A percentile compares a stretch with the other conserved stretches of the same genome.
Evolutionary conservation across 2,888 invertebrate genomes (phyloP).

Genomic region (Cataglyphis altisquamis): DNA sequence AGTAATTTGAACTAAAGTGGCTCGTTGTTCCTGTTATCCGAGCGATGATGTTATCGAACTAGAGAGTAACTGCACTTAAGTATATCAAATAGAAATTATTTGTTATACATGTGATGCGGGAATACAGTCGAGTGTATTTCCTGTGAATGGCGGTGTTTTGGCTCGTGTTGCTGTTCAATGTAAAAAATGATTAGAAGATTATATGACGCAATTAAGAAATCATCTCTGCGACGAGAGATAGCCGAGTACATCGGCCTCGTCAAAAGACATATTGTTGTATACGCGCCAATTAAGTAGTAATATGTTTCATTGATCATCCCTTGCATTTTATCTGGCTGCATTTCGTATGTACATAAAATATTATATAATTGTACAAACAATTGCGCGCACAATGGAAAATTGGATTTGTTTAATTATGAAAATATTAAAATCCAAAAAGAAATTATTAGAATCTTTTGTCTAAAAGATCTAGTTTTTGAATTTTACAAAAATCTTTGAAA

Average conservation of each 20-base stretch:
- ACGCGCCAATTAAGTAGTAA: background rate
- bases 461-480: background rate
- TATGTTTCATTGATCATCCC: background rate
- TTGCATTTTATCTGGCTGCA: constrained; percentile 15
- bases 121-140: constrained; percentile 30
- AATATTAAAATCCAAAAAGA: background rate
- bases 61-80: constrained; percentile 23
- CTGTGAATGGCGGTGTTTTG: constrained; percentile 47
- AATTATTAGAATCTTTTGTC: background rate
- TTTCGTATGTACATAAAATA: constrained; percentile 12
- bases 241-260: constrained; percentile 12
- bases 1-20: constrained; percentile 25
- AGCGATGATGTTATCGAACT: constrained; percentile 38
- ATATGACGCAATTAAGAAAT: constrained; percentile 19
- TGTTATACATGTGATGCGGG: constrained; percentile 25
- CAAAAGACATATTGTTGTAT: constrained; percentile 1
- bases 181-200: constrained; percentile 45
- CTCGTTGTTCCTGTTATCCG: constrained; percentile 28
- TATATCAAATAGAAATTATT: constrained; percentile 44
- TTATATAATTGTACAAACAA: background rate
- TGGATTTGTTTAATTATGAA: background rate
- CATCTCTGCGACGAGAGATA: background rate
- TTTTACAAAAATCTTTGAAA: background rate
- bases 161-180: constrained; percentile 50
- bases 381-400: background rate